Base-by-base conservation (phyloP, 2,888 invertebrate species). In the Fragum fragum region DNA sequence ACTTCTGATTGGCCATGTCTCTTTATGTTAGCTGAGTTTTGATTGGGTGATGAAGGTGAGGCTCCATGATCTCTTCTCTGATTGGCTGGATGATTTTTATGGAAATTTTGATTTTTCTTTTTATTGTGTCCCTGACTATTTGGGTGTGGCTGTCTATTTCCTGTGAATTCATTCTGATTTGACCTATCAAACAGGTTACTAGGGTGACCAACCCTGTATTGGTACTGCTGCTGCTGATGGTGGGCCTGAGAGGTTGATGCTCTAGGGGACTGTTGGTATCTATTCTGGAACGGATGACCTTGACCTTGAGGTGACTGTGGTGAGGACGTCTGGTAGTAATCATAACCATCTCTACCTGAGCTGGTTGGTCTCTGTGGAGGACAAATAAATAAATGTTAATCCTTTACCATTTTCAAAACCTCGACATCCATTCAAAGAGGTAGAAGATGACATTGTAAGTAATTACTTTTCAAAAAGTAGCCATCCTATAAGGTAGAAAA, bases 101-200 rank as follows among this genome's bases (percentile, higher is more conserved):
- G 42, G 9, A 9, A 66, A 66, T 66, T 66, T 66, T 32, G 66
- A 11, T 16, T 23, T n/a, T 66, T 66, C 36, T 28, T 76, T 28
- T 59, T 42, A 23, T 61, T 73, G 47, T 55, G 59, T 18, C 59
- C 61, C 23, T 61, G 47, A 55, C 69, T 74, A 61, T 69, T 36
- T 36, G 55, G 52, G 52, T 61, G 32, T 32, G 55, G 23, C 18
- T 59, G 59, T 68, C 32, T n/a, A 28, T 57, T 53, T 61, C 42
- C 42, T 28, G 55, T n/a, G 23, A 73, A 71, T 53, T 75, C 75
- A 75, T 75, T 85, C 57, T 75, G 75, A 70, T 81, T 84, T 52
- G 66, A 39, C 23, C 73, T 52, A 32, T 69, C 39, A 74, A 69
- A 75, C 18, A 70, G 59, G 16, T 72, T 66, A 21, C 73, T 71